phyloP scores from a whole-genome alignment of 2,113 vertebrate species.

The Ptychochromis oligacanthus region DNA sequence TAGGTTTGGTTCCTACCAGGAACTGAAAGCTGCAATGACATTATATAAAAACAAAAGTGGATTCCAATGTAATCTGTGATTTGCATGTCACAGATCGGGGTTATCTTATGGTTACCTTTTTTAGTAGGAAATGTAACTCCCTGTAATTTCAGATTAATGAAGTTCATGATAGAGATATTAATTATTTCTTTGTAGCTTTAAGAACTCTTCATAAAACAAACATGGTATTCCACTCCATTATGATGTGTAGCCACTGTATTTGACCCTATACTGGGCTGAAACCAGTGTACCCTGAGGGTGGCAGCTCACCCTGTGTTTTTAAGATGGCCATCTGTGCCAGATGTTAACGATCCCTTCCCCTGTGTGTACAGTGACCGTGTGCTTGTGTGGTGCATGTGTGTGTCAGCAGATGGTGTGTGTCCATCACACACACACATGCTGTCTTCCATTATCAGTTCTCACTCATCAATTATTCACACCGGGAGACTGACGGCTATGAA shows the following conservation, averaged over 20 bases:
- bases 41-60: neutral
- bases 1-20: conserved; percentile 3
- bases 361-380: conserved; percentile 19
- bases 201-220: too few relatives aligned
- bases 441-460: conserved; percentile 56
- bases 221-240: neutral
- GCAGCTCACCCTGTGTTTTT: conserved; percentile 23
- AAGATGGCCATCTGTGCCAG: conserved; percentile 65
- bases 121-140: neutral
- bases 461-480: conserved; percentile 68
- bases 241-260: neutral
- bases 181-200: neutral
- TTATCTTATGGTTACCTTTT: neutral
- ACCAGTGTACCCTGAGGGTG: neutral
- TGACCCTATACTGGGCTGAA: neutral
- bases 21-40: conserved; percentile 10
- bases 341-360: conserved; percentile 59
- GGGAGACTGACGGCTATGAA: conserved; percentile 31
- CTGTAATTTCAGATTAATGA: neutral
- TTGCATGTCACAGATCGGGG: neutral
- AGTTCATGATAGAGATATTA: neutral
- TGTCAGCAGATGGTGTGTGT: conserved; percentile 76
- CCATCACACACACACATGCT: conserved; percentile 66
- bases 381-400: conserved; percentile 6
- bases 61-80: neutral